A percentile compares a stretch with the other conserved stretches of the same genome.
phyloP scores from a whole-genome alignment of 2,113 vertebrate genomes.

The Merops nubicus region DNA sequence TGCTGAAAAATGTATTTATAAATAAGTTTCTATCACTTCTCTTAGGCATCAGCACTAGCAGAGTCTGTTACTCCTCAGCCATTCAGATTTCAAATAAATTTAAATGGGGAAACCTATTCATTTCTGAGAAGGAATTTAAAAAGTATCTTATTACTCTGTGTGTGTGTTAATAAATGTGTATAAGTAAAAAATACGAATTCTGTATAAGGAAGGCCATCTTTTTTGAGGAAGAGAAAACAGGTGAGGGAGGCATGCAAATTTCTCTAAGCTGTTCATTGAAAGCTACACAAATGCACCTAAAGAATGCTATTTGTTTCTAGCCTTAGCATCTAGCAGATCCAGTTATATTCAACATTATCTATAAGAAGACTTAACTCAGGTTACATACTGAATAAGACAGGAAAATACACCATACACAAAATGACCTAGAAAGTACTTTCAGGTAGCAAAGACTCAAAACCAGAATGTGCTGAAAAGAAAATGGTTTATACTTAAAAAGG shows the following conservation, averaged over 20 bases:
- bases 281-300: not conserved
- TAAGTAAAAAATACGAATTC: not conserved
- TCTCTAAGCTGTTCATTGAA: not conserved
- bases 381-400: not conserved
- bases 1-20: not conserved
- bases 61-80: not conserved
- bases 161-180: not conserved
- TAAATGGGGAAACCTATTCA: not conserved
- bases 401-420: not conserved
- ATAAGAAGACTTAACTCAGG: not conserved
- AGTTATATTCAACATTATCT: not conserved
- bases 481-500: not conserved
- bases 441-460: not conserved
- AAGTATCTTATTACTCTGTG: not conserved
- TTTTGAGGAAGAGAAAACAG: not conserved
- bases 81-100: not conserved
- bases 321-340: not conserved
- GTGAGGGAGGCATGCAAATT: not conserved
- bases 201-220: not conserved
- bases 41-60: not conserved
- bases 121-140: not conserved
- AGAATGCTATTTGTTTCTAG: not conserved
- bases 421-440: not conserved
- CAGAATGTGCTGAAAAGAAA: not conserved
- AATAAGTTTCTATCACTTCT: not conserved